phyloP scores from a whole-genome alignment of 2,113 vertebrate genomes.

The Amphiprion ocellaris region DNA sequence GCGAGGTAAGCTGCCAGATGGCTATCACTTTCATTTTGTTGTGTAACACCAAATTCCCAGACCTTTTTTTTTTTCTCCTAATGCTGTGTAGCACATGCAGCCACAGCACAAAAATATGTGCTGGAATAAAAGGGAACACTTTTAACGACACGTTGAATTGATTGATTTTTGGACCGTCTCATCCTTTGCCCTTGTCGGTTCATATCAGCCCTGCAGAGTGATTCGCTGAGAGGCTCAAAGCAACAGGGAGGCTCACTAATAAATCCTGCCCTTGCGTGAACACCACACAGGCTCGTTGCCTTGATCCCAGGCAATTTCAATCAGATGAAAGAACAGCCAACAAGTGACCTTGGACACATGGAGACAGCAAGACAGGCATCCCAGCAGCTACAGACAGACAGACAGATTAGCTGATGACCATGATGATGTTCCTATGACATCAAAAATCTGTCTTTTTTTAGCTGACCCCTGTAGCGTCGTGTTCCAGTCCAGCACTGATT shows the following conservation, averaged over 20 bases:
- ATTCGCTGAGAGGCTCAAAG: slow-evolving; percentile 37
- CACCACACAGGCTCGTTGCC: slow-evolving; percentile 58
- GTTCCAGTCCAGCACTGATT: slow-evolving; percentile 34
- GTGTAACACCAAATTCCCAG: slow-evolving; percentile 80
- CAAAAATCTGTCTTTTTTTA: slow-evolving; percentile 65
- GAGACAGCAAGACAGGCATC: slow-evolving; percentile 55
- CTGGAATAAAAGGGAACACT: slow-evolving; percentile 37
- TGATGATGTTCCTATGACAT: slow-evolving; percentile 66
- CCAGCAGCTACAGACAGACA: slow-evolving; percentile 55
- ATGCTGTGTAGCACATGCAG: slow-evolving; percentile 60
- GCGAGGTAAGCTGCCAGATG: slow-evolving; percentile 83
- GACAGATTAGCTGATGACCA: slow-evolving; percentile 65
- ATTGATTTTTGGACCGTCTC: slow-evolving; percentile 11
- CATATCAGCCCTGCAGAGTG: slow-evolving; percentile 21
- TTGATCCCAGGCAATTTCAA: slow-evolving; percentile 79
- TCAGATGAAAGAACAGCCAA: slow-evolving; percentile 77
- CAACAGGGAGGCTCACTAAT: slow-evolving; percentile 59
- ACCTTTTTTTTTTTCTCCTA: slow-evolving; percentile 35
- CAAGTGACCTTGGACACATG: slow-evolving; percentile 76
- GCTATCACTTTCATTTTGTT: slow-evolving; percentile 86
- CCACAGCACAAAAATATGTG: slow-evolving; percentile 47
- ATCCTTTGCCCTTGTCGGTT: slow-evolving; percentile 48
- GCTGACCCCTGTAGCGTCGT: slow-evolving; percentile 52
- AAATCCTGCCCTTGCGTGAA: slow-evolving; percentile 69
- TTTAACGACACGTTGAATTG: slow-evolving; percentile 31